Evolutionary conservation across 1,140 invertebrate species (phyloP), one percentile per base, ranked within the genome.

Genomic region (Anoplolepis gracilipes): DNA sequence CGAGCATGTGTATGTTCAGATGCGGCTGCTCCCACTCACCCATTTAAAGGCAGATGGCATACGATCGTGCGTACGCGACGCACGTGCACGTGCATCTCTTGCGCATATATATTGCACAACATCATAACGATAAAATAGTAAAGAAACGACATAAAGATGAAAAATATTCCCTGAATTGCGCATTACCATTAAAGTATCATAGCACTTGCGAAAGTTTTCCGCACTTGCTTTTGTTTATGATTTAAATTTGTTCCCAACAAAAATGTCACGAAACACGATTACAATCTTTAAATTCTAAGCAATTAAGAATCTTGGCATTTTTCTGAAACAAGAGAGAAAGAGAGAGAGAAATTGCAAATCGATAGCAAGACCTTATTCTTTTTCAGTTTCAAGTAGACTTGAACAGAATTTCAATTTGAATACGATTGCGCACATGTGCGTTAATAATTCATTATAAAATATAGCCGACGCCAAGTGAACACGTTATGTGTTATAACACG

Each of bases 41-140:
- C 64, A 65, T 42, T 59, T 49, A 61, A 46, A 42, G 25, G 6
- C 62, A 61, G 36, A n/a, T 57, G 77, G 30, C 55, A 16, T 46
- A 85, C 76, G 85, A 67, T 87, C 59, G 19, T 3, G 39, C 39
- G 39, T 42, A 42, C 36, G 76, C 59, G 36, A 81, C 70, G 62
- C 64, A 86, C 76, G 61, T 81, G 70, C 69, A 62, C 16, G 25
- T 85, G 53, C 33, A 6, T 16, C 62, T 16, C 62, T 57, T 81
- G 67, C 55, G 64, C 46, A 49, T 88, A 76, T 84, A 70, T 65
- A 72, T 70, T 0, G 13, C 2, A 33, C 10, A 33, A 39, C 42
- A 36, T 75, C 39, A 19, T 61, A 55, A 73, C 13, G 25, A 69
- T 65, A 64, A 82, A 49, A 84, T 55, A 42, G 10, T 22, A 22